Evolutionary conservation across 2,888 invertebrate species (phyloP).

Genomic region (Tinea trinotella): DNA sequence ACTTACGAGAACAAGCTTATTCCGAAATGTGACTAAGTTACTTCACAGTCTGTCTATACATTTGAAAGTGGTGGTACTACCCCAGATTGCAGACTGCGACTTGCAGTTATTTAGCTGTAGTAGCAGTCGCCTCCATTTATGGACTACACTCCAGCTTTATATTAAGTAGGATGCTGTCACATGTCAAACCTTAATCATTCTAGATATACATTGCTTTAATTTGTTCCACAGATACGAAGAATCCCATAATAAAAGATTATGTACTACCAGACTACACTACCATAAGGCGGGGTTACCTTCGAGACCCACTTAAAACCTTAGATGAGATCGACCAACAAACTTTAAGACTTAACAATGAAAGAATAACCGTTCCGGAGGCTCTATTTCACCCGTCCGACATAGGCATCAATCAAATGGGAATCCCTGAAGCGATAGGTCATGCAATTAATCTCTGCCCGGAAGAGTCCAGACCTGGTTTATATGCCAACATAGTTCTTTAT

Average conservation of each 20-base stretch:
- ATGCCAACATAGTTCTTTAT: slow-evolving; percentile 86
- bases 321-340: slow-evolving; percentile 79
- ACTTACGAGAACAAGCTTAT: too few species aligned
- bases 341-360: slow-evolving; percentile 90
- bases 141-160: too few species aligned
- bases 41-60: too few species aligned
- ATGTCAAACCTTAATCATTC: too few species aligned
- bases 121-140: too few species aligned
- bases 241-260: slow-evolving; percentile 88
- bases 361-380: slow-evolving; percentile 95
- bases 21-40: too few species aligned
- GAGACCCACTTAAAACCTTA: slow-evolving; percentile 47
- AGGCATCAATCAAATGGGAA: slow-evolving; percentile 92
- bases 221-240: slow-evolving; percentile 65
- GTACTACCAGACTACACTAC: slow-evolving; percentile 96
- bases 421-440: slow-evolving; percentile 89
- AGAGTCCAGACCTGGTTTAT: slow-evolving; percentile 81
- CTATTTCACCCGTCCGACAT: slow-evolving; percentile 96
- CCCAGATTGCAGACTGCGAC: too few species aligned
- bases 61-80: too few species aligned
- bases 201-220: neutral
- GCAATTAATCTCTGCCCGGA: slow-evolving; percentile 82
- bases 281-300: slow-evolving; percentile 82
- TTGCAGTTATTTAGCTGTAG: too few species aligned
- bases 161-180: too few species aligned